Conservation (phyloP, 1,140 invertebrate species). For the Galendromus occidentalis region DNA sequence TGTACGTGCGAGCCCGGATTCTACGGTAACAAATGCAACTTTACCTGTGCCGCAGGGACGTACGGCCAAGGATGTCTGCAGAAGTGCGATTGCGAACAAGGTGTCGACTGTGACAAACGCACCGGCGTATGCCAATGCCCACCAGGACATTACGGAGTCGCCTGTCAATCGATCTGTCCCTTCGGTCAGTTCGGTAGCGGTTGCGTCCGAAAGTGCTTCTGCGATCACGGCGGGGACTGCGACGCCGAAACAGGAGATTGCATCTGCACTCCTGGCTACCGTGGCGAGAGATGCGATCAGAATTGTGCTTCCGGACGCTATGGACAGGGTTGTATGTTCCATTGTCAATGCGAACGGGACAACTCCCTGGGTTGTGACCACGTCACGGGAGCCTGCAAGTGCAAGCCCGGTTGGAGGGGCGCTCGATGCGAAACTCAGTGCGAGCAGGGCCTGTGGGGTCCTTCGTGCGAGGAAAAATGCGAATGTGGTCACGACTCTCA, state of each 20-base stretch:
- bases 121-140: slow-evolving; percentile 56
- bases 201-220: slow-evolving; percentile 57
- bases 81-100: slow-evolving; percentile 77
- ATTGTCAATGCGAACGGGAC: slow-evolving; percentile 60
- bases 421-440: slow-evolving; percentile 46
- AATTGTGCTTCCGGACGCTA: slow-evolving; percentile 19
- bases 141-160: slow-evolving; percentile 47
- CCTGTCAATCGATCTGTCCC: slow-evolving; percentile 30
- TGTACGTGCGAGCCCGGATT: slow-evolving; percentile 45
- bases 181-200: slow-evolving; percentile 47
- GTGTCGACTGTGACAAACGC: slow-evolving; percentile 56
- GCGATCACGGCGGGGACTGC: slow-evolving; percentile 68
- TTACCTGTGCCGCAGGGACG: slow-evolving; percentile 48
- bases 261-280: slow-evolving; percentile 20
- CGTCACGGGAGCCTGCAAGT: slow-evolving; percentile 50
- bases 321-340: slow-evolving; percentile 38
- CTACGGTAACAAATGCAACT: slow-evolving; percentile 36
- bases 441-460: slow-evolving; percentile 49
- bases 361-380: slow-evolving; percentile 15
- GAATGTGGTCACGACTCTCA: slow-evolving; percentile 73
- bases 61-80: slow-evolving; percentile 56
- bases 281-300: slow-evolving; percentile 17
- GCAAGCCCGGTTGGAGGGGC: slow-evolving; percentile 33
- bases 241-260: slow-evolving; percentile 58
- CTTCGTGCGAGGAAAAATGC: slow-evolving; percentile 58